Evolutionary conservation across 2,797 vertebrate species (phyloP), one percentile per base, ranked within the genome.

Genomic region (Glyptemys insculpta): DNA sequence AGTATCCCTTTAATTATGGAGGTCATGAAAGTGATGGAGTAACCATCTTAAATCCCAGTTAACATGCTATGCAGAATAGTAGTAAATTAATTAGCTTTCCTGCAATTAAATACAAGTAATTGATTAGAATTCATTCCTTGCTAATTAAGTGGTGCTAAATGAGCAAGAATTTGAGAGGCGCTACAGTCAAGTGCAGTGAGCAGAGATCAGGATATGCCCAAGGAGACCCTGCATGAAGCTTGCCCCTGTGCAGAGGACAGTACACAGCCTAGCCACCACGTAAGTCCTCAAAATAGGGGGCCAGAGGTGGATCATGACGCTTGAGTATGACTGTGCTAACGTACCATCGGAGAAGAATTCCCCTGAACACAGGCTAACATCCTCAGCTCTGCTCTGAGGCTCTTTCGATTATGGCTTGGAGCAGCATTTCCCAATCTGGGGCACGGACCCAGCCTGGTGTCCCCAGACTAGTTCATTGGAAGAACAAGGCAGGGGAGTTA

Each of bases 131-230:
- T 37, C 79, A 76, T 54, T 85, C n/a, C 37, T 34, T 19, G 4
- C 79, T 53, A 29, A 83, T 23, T 44, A 21, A 76, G 62, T 0
- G 15, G 16, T 37, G n/a, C 49, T 82, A 25, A 44, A 5, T 0
- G 0, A 79, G 16, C 14, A n/a, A 19, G 37, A 19, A 34, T 31
- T 29, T 1, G 8, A 81, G 44, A 31, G 12, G 31, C 62, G 52
- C 1, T 16, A 88, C 31, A 87, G 12, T 1, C 3, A 52, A 52
- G 52, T 18, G 16, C 52, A 18, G 52, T 52, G 52, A 52, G 52
- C 52, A 52, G n/a, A 79, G 53, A 72, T 1, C 44, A 87, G 83
- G 52, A 52, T 18, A 6, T 52, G 52, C 16, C 16, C 52, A 52
- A 52, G 52, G 52, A 6, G 16, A 52, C 16, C 52, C 16, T 52